phyloP scores from a whole-genome alignment of 2,888 invertebrate species.

The Heliconius cydno region DNA sequence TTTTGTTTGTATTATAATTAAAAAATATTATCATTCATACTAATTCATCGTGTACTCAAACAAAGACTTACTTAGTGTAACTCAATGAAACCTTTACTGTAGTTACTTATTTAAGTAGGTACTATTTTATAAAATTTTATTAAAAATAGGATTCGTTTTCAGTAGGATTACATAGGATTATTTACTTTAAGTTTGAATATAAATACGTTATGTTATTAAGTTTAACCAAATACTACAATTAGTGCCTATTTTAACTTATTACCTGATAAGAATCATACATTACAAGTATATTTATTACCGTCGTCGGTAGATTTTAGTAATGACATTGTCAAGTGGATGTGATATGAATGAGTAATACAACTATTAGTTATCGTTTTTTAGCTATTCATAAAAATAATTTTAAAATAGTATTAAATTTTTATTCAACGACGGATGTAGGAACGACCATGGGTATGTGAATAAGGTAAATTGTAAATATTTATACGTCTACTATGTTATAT shows the following conservation, averaged over 20 bases:
- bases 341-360: slow-evolving; percentile 16
- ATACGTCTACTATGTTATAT: slow-evolving; percentile 53
- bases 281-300: background rate
- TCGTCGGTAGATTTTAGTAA: background rate
- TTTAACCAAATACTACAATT: slow-evolving; percentile 46
- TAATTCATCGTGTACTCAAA: slow-evolving; percentile 45
- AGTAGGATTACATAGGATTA: slow-evolving; percentile 2
- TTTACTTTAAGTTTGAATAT: background rate
- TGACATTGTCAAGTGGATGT: slow-evolving; percentile 7
- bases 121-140: slow-evolving; percentile 18
- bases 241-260: slow-evolving; percentile 52
- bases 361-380: background rate
- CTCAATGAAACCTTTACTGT: slow-evolving; percentile 47
- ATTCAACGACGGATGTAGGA: slow-evolving; percentile 33
- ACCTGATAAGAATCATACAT: background rate
- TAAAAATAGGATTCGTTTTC: slow-evolving; percentile 13
- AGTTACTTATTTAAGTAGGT: slow-evolving; percentile 47
- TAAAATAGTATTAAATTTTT: background rate
- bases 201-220: background rate
- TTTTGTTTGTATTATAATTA: slow-evolving; percentile 19
- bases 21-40: slow-evolving; percentile 26
- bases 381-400: background rate
- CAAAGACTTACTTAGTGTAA: slow-evolving; percentile 48
- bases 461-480: slow-evolving; percentile 60
- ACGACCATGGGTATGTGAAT: slow-evolving; percentile 51